Evolutionary conservation across 2,113 vertebrate species (phyloP).

Genomic region (Dinomys branickii): DNA sequence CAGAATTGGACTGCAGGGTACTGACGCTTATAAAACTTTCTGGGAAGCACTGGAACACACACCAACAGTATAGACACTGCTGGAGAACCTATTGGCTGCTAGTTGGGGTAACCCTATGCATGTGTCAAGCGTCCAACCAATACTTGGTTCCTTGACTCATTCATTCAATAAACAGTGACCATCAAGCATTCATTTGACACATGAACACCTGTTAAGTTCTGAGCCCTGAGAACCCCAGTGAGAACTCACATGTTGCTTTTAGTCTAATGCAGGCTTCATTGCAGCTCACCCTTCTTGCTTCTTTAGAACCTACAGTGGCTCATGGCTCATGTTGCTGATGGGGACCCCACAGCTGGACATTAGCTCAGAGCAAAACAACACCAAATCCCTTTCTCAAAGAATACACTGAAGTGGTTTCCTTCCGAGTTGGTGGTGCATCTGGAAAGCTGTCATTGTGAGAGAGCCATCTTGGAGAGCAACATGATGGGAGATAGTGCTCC

Average conservation of each 20-base stretch:
- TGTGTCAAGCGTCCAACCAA: no score
- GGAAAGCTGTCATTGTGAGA: no score
- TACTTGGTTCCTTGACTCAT: accelerated
- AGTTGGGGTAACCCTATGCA: accelerated
- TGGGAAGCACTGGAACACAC: neutral
- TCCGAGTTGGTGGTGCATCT: no score
- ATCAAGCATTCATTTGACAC: neutral
- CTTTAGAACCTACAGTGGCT: neutral
- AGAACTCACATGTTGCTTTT: no score
- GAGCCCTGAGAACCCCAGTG: neutral
- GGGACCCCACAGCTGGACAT: neutral
- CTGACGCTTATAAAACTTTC: neutral
- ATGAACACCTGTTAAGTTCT: neutral
- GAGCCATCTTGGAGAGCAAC: accelerated
- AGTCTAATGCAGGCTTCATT: neutral
- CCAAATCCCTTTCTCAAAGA: neutral
- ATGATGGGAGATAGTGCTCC: accelerated
- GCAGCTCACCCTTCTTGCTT: accelerated
- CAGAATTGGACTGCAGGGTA: neutral
- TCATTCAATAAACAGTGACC: neutral
- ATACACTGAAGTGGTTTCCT: accelerated
- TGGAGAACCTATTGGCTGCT: neutral
- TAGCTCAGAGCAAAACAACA: neutral
- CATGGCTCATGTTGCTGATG: accelerated
- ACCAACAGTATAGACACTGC: neutral